Evolutionary conservation across 1,140 invertebrate genomes (phyloP).

Genomic region (Drosophila suzukii): DNA sequence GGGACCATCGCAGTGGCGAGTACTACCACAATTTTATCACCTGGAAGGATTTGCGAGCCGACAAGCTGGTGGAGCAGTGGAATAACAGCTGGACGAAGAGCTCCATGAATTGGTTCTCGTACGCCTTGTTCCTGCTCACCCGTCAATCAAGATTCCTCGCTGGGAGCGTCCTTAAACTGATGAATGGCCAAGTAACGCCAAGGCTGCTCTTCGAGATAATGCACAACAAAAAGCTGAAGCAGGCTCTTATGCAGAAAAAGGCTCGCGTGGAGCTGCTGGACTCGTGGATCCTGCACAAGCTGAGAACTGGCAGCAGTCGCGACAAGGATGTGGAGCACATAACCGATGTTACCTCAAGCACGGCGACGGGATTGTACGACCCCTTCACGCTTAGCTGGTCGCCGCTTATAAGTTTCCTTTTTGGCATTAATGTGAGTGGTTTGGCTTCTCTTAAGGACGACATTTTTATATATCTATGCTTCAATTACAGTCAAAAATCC

Average conservation of each 20-base stretch:
- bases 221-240: constrained; percentile 88
- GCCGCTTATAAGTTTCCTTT: constrained; percentile 56
- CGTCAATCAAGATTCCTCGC: constrained; percentile 92
- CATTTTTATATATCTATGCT: neutral
- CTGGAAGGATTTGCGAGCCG: constrained; percentile 97
- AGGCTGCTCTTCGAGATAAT: constrained; percentile 91
- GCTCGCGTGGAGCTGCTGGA: constrained; percentile 96
- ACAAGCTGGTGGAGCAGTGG: constrained; percentile 92
- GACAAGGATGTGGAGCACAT: constrained; percentile 86
- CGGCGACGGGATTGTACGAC: constrained; percentile 96
- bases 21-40: constrained; percentile 97
- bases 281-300: constrained; percentile 95
- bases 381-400: constrained; percentile 95
- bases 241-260: constrained; percentile 87
- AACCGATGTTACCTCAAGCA: constrained; percentile 95
- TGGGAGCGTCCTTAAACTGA: constrained; percentile 91
- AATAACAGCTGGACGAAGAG: constrained; percentile 93
- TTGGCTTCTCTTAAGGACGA: constrained; percentile 83
- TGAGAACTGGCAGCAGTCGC: constrained; percentile 81
- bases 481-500: constrained; percentile 86
- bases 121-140: constrained; percentile 90
- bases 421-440: constrained; percentile 89
- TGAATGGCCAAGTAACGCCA: constrained; percentile 93
- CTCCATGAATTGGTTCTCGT: constrained; percentile 85
- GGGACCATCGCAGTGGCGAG: constrained; percentile 92